Evolutionary conservation across 2,113 vertebrate species (phyloP).

Genomic region (Myxocyprinus asiaticus): DNA sequence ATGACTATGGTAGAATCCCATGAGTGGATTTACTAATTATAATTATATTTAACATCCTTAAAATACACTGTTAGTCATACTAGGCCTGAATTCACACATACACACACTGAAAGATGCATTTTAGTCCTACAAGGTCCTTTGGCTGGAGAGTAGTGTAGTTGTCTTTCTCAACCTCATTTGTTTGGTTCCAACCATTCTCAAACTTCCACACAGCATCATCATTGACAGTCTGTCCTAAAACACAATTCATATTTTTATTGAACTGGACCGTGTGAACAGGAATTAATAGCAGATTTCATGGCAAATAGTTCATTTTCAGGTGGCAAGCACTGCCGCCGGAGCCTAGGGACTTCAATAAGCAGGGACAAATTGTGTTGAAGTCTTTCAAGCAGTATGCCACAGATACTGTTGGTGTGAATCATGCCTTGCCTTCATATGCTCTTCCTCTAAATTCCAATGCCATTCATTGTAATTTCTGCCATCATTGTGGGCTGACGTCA

Average conservation of each 20-base stretch:
- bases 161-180: too few relatives aligned
- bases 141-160: too few relatives aligned
- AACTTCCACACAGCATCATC: not conserved
- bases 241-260: slow-evolving; percentile 8
- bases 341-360: slow-evolving; percentile 12
- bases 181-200: not conserved
- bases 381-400: slow-evolving; percentile 27
- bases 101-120: too few relatives aligned
- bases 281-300: not conserved
- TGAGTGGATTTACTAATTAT: too few relatives aligned
- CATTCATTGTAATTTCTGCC: slow-evolving; percentile 17
- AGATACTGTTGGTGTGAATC: slow-evolving; percentile 39
- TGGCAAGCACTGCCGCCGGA: not conserved
- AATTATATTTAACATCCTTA: too few relatives aligned
- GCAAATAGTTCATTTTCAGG: not conserved
- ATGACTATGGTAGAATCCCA: too few relatives aligned
- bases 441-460: slow-evolving; percentile 11
- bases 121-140: too few relatives aligned
- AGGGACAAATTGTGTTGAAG: slow-evolving; percentile 27
- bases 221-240: not conserved
- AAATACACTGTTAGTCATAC: too few relatives aligned
- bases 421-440: not conserved
- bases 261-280: not conserved
- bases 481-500: slow-evolving; percentile 6
- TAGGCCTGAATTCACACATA: too few relatives aligned